These are phyloP conservation scores for Lepidonotus clava DNA, from an alignment of 2,888 invertebrate species.

Conservation along the genomic window DNA sequence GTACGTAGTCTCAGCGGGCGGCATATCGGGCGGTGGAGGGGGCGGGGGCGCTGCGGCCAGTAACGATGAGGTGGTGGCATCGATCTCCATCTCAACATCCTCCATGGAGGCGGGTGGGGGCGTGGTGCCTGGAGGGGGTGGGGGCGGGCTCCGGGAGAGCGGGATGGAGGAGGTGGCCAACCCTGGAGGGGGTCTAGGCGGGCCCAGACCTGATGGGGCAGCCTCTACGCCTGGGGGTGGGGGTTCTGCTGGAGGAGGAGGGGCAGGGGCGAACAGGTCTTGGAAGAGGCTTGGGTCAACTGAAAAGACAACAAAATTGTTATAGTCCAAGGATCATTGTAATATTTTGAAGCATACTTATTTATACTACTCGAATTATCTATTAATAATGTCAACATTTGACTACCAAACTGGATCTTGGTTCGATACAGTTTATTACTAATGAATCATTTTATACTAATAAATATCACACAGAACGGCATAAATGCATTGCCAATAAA, in stretches of 20 bases:
- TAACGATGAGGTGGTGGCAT: slow-evolving; percentile 30
- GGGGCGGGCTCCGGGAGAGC: slow-evolving; percentile 24
- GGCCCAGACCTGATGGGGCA: slow-evolving; percentile 41
- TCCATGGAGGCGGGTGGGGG: slow-evolving; percentile 36
- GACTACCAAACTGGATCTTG: too few relatives aligned
- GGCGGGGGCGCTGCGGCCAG: slow-evolving; percentile 44
- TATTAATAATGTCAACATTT: too few relatives aligned
- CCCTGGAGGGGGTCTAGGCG: slow-evolving; percentile 61
- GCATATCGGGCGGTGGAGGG: slow-evolving; percentile 26
- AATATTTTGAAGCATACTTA: too few relatives aligned
- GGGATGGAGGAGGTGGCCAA: slow-evolving; percentile 39
- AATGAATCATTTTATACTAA: background rate
- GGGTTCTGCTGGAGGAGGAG: slow-evolving; percentile 42
- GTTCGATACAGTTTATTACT: too few relatives aligned
- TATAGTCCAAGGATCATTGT: too few relatives aligned
- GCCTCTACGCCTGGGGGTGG: slow-evolving; percentile 61
- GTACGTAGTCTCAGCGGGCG: background rate
- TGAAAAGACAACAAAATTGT: background rate
- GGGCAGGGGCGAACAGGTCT: slow-evolving; percentile 43
- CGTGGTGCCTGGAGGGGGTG: slow-evolving; percentile 51
- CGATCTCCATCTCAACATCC: slow-evolving; percentile 15
- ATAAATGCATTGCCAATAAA: too few relatives aligned
- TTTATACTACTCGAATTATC: too few relatives aligned
- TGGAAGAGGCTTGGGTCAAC: slow-evolving; percentile 45
- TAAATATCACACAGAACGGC: background rate